Evolutionary conservation across 1,140 invertebrate species (phyloP).

Genomic region (Papilio machaon): DNA sequence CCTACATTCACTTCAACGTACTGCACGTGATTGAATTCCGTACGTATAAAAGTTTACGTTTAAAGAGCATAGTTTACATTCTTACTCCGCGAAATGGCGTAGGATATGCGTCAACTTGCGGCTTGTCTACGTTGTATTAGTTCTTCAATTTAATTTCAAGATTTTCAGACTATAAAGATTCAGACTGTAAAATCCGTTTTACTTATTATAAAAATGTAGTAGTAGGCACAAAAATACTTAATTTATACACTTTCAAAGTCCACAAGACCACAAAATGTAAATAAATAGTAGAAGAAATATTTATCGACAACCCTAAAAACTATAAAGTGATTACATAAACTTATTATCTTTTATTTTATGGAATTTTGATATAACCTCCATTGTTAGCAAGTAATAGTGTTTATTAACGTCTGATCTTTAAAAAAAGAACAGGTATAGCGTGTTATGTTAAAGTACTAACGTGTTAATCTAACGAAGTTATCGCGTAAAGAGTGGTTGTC

Average conservation of each 20-base stretch:
- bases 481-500: conserved; percentile 50
- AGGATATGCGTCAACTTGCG: conserved; percentile 42
- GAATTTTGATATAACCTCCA: not conserved
- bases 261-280: no score
- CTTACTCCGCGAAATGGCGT: conserved; percentile 47
- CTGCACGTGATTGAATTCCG: conserved; percentile 66
- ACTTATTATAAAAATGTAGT: no score
- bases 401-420: conserved; percentile 19
- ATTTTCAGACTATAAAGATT: not conserved
- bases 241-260: no score
- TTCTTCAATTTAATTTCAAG: conserved; percentile 39
- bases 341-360: not conserved
- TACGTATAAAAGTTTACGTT: conserved; percentile 62
- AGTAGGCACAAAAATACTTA: no score
- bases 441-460: conserved; percentile 39
- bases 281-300: no score
- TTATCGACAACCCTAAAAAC: no score
- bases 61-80: conserved; percentile 64
- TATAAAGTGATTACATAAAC: no score
- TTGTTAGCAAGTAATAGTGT: not conserved
- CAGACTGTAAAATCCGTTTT: no score
- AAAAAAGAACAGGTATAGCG: conserved; percentile 32
- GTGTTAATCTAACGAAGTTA: conserved; percentile 55
- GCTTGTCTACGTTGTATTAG: conserved; percentile 26
- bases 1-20: conserved; percentile 47